Percentiles rank a stretch among this genome's conserved stretches.
phyloP scores from a whole-genome alignment of 2,113 vertebrate species.

The Myotis lucifugus region DNA sequence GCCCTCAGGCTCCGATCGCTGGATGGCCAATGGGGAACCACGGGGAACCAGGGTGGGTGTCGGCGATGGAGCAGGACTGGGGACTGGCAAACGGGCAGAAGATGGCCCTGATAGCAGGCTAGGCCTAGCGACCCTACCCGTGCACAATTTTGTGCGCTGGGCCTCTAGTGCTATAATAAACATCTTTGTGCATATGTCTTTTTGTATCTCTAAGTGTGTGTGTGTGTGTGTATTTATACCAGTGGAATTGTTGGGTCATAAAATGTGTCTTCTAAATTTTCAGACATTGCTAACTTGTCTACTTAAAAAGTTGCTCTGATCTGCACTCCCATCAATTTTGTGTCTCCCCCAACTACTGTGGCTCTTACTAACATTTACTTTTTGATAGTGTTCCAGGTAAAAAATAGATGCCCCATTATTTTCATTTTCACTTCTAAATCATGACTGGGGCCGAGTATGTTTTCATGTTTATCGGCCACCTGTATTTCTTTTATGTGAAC shows the following conservation, averaged over 20 bases:
- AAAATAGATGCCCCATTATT: neutral
- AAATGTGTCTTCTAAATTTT: neutral
- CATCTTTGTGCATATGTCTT: neutral
- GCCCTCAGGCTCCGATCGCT: no score
- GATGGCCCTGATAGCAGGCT: no score
- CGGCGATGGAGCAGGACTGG: no score
- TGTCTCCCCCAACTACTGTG: accelerated
- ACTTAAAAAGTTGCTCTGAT: neutral
- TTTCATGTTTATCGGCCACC: neutral
- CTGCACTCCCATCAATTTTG: neutral
- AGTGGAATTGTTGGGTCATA: neutral
- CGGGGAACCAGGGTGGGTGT: no score
- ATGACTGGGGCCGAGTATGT: neutral
- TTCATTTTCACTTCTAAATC: neutral
- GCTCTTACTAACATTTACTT: neutral
- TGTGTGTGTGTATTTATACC: neutral
- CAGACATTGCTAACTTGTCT: neutral
- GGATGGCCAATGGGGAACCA: no score
- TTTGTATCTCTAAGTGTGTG: neutral
- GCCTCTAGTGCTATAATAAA: neutral
- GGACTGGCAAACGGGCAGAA: no score
- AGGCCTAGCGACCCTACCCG: no score
- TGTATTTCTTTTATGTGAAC: neutral
- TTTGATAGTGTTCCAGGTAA: neutral
- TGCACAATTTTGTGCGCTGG: no score